These are phyloP conservation scores for Microcebus tavaratra DNA, from an alignment of 2,113 vertebrate species.

Conservation along the genomic window DNA sequence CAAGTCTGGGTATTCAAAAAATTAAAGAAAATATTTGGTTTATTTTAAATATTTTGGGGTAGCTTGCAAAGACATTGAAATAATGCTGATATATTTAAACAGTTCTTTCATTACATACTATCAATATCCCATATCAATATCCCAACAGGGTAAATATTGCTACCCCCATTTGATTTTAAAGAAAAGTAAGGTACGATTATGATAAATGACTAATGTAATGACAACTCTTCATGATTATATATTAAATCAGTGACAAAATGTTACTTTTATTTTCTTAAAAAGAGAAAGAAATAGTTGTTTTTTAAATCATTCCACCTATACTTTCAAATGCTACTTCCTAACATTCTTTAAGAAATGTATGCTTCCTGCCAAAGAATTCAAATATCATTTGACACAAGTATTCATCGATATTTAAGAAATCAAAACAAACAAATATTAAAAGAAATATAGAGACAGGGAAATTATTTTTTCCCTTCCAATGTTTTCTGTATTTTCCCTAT, in stretches of 20 bases:
- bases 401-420: background rate
- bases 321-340: background rate
- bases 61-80: constrained; percentile 10
- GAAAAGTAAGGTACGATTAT: background rate
- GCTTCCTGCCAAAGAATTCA: background rate
- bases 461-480: background rate
- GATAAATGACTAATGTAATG: background rate
- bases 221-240: background rate
- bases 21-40: background rate
- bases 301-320: background rate
- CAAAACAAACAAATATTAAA: background rate
- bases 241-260: background rate
- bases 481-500: background rate
- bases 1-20: background rate
- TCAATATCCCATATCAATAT: background rate
- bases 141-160: background rate
- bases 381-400: background rate
- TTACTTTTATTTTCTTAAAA: background rate
- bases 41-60: background rate
- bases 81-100: background rate
- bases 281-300: background rate
- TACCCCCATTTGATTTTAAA: background rate
- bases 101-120: background rate
- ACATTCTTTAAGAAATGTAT: background rate
- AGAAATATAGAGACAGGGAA: background rate